These are phyloP conservation scores for Pseudonaja textilis DNA, from an alignment of 2,113 vertebrate genomes.

Conservation along the genomic window DNA sequence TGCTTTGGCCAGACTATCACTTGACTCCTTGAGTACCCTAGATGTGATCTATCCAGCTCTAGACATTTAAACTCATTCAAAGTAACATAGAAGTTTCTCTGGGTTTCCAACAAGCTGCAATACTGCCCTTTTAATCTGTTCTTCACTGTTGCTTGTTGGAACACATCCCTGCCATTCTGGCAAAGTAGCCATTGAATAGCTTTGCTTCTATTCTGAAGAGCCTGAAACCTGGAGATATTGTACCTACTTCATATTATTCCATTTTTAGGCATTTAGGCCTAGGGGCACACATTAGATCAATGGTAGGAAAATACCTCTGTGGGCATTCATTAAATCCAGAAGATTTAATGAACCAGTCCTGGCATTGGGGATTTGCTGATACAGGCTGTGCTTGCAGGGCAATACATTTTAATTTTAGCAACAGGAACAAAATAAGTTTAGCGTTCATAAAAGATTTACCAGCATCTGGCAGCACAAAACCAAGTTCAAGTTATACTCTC, in stretches of 20 bases:
- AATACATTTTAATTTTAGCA: constrained; percentile 31
- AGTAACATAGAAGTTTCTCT: neutral
- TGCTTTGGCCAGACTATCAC: neutral
- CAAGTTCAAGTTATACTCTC: neutral
- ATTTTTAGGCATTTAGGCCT: neutral
- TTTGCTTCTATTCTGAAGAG: neutral
- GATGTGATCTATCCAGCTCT: neutral
- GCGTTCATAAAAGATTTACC: constrained; percentile 28
- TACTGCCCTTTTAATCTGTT: neutral
- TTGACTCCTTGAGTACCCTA: neutral
- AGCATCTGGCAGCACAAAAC: constrained; percentile 16
- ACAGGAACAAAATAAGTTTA: constrained; percentile 10
- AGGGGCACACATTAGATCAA: neutral
- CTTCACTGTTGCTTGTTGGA: neutral
- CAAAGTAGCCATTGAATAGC: neutral
- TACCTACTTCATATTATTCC: neutral
- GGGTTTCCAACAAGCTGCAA: neutral
- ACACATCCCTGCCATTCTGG: neutral
- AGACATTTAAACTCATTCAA: neutral
- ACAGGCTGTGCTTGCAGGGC: neutral
- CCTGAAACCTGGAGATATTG: neutral
- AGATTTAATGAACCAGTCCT: constrained; percentile 3
- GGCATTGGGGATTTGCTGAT: constrained; percentile 3
- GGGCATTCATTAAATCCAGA: neutral
- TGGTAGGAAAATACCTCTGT: neutral